phyloP scores from a whole-genome alignment of 1,140 invertebrate species.

The Doryteuthis pealeii region DNA sequence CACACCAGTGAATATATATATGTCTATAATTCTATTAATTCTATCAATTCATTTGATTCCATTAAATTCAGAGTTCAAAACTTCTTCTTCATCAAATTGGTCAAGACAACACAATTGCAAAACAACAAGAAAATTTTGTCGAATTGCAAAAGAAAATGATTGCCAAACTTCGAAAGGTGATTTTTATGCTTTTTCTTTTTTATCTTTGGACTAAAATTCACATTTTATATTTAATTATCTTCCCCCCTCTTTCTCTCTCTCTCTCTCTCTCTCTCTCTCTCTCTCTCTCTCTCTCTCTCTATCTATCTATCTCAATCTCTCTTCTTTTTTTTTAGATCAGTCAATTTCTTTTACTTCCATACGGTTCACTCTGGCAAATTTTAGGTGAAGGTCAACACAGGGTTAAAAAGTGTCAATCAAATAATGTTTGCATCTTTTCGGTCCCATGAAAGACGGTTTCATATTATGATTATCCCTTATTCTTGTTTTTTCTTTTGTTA shows the following conservation, averaged over 20 bases:
- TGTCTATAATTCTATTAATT: no score
- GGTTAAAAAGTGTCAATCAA: no score
- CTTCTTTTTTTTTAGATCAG: background rate
- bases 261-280: background rate
- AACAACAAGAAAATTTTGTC: conserved; percentile 58
- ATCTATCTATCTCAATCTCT: background rate
- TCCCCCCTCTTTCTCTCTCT: background rate
- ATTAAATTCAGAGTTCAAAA: conserved; percentile 56
- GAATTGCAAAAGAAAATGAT: conserved; percentile 57
- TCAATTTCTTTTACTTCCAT: no score
- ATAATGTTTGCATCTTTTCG: no score
- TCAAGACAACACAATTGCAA: conserved; percentile 58
- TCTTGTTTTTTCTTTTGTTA: no score
- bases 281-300: background rate
- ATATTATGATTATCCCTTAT: no score
- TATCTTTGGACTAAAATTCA: background rate
- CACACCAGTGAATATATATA: no score
- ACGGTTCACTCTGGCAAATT: no score
- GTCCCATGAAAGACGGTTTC: no score
- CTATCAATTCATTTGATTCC: no score
- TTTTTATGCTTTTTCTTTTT: conserved; percentile 11
- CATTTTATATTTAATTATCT: background rate
- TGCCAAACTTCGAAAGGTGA: conserved; percentile 49
- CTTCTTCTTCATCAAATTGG: conserved; percentile 59
- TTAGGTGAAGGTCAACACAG: no score